phyloP scores from a whole-genome alignment of 1,140 invertebrate species.

The Oscheius sp. region DNA sequence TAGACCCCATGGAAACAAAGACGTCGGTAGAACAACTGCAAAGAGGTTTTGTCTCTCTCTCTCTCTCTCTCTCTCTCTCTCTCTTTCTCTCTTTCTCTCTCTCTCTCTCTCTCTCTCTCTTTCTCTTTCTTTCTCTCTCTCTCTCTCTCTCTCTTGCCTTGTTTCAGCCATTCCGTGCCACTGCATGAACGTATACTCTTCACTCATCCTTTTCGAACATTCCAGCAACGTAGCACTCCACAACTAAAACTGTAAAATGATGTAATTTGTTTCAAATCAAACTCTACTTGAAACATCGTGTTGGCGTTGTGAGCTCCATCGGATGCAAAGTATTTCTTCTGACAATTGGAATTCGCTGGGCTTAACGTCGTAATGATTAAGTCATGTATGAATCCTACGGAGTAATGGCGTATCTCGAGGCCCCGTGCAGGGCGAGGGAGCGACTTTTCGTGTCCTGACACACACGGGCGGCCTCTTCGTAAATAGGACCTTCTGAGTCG shows the following conservation, averaged over 20 bases:
- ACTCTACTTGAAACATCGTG: background rate
- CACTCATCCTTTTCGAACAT: background rate
- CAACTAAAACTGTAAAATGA: background rate
- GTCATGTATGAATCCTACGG: background rate
- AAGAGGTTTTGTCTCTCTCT: no score
- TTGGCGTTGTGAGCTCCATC: conserved; percentile 4
- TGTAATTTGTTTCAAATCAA: background rate
- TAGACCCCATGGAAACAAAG: no score
- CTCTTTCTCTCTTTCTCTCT: no score
- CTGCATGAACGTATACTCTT: background rate
- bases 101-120: no score
- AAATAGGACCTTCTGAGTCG: background rate
- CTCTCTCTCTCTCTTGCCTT: no score
- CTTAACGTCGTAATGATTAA: background rate
- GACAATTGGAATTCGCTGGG: background rate
- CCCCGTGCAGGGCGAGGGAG: background rate
- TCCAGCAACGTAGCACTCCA: background rate
- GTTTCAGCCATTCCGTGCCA: conserved; percentile 2
- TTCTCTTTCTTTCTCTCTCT: no score
- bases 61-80: no score
- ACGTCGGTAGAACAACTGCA: no score
- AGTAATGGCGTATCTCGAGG: background rate
- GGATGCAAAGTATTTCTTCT: background rate
- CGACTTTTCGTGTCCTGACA: background rate
- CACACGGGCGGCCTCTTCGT: background rate